Evolutionary conservation across 2,888 invertebrate species (phyloP).

Genomic region (Leptogaster cylindrica): DNA sequence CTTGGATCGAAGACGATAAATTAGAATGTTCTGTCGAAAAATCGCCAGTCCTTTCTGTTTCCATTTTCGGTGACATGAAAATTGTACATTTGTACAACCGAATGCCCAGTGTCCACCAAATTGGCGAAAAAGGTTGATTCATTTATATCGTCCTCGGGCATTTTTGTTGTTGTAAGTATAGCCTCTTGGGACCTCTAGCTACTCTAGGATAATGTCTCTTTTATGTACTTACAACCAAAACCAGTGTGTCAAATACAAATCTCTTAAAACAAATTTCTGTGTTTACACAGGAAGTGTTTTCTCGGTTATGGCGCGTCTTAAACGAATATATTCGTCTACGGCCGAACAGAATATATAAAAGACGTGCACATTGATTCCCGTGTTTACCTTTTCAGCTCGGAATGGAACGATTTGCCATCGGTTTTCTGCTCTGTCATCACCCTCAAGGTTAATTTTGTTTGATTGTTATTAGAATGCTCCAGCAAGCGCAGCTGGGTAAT

Average conservation of each 20-base stretch:
- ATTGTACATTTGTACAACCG: neutral
- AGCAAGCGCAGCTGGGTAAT: no score
- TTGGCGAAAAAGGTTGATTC: slow-evolving; percentile 3
- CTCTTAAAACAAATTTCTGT: slow-evolving; percentile 33
- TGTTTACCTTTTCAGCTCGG: neutral
- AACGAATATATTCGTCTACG: slow-evolving; percentile 7
- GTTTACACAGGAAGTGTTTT: slow-evolving; percentile 26
- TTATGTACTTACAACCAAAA: slow-evolving; percentile 36
- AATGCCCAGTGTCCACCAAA: neutral
- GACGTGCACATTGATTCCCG: neutral
- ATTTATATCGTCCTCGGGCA: neutral
- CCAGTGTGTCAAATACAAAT: slow-evolving; percentile 28
- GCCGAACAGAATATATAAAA: neutral
- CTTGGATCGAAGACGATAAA: slow-evolving; percentile 22
- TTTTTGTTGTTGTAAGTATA: neutral
- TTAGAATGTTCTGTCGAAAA: slow-evolving; percentile 22
- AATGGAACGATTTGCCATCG: no score
- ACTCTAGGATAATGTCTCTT: slow-evolving; percentile 30
- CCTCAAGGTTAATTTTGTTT: slow-evolving; percentile 33
- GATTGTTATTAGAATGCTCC: slow-evolving; percentile 3
- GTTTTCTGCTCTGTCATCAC: slow-evolving; percentile 30
- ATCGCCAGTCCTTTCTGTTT: neutral
- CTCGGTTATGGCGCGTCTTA: neutral
- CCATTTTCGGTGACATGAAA: neutral
- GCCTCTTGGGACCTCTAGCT: slow-evolving; percentile 30